Evolutionary conservation across 2,888 invertebrate genomes (phyloP).

Genomic region (Drosophila diplacantha): DNA sequence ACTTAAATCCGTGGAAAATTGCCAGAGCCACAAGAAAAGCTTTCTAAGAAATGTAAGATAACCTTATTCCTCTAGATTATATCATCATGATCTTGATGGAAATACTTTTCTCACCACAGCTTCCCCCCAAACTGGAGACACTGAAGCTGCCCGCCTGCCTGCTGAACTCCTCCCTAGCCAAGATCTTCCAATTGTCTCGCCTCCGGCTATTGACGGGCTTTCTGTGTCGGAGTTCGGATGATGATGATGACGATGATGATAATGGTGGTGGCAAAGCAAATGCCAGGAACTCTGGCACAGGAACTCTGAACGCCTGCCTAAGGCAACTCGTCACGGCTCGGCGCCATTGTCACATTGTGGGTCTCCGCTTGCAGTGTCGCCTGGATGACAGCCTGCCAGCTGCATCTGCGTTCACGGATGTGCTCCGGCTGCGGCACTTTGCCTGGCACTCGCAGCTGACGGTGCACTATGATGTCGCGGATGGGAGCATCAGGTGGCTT

Average conservation of each 20-base stretch:
- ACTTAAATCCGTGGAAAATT: slow-evolving; percentile 37
- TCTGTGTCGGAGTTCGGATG: slow-evolving; percentile 40
- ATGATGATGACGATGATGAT: slow-evolving; percentile 6
- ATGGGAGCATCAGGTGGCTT: slow-evolving; percentile 61
- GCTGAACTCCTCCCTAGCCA: slow-evolving; percentile 39
- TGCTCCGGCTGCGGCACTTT: slow-evolving; percentile 48
- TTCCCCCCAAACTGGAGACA: slow-evolving; percentile 29
- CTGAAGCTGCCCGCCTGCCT: slow-evolving; percentile 53
- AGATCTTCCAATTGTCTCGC: slow-evolving; percentile 48
- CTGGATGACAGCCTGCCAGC: slow-evolving; percentile 51
- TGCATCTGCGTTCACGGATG: slow-evolving; percentile 4
- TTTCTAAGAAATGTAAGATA: not conserved
- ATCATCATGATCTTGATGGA: not conserved
- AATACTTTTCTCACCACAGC: not conserved
- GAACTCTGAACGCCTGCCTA: slow-evolving; percentile 46
- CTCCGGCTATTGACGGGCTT: slow-evolving; percentile 55
- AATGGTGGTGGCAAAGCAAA: slow-evolving; percentile 40
- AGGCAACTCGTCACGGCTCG: slow-evolving; percentile 5
- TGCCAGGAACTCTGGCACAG: slow-evolving; percentile 27
- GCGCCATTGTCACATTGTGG: slow-evolving; percentile 51
- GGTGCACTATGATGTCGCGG: slow-evolving; percentile 51
- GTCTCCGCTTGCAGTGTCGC: slow-evolving; percentile 59
- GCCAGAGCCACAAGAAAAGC: not conserved
- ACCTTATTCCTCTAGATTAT: accelerated
- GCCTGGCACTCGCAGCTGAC: slow-evolving; percentile 60